Evolutionary conservation across 2,888 invertebrate species (phyloP), one percentile per base, ranked within the genome.

Genomic region (Lasioglossum calceatum): DNA sequence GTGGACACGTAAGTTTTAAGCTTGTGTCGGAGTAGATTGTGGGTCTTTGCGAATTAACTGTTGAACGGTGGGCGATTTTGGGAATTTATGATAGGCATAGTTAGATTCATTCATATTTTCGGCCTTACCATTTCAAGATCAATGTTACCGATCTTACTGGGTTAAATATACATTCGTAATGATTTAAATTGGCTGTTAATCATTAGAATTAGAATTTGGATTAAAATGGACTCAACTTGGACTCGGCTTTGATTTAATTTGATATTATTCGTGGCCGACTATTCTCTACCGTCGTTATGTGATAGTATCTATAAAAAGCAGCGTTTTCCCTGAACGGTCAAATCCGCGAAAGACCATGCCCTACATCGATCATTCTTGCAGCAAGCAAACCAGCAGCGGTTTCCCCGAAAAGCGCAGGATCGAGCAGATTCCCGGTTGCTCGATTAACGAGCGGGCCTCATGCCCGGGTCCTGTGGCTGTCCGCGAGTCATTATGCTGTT

Each of bases 401-500:
- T 36, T 16, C 36, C 36, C 32, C 64, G 32, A 64, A 64, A 64
- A 36, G 5, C 42, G 39, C 4, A 42, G 23, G 23, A 39, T n/a
- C 23, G 36, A 36, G 36, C n/a, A 32, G 75, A 39, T 58, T 36
- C 1, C 36, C 36, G 23, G 12, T 47, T 14, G 47, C 47, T 75
- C 39, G 75, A 54, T 75, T 58, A 75, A 75, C 77, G 44, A 64
- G 42, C 42, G 70, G 39, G 36, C 12, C 8, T 39, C 23, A n/a
- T 32, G 64, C 64, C 14, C 27, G 27, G 39, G 3, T 12, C 23
- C n/a, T 10, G 42, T 12, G 70, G 12, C 32, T 32, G 64, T 10
- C 32, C 64, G 77, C 73, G 73, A 83, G 81, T 86, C 80, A 86
- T 87, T 87, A 89, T 87, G 84, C 88, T 83, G 78, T 72, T 77